Conservation (phyloP, 2,113 vertebrate genomes). For the Platichthys stellatus region DNA sequence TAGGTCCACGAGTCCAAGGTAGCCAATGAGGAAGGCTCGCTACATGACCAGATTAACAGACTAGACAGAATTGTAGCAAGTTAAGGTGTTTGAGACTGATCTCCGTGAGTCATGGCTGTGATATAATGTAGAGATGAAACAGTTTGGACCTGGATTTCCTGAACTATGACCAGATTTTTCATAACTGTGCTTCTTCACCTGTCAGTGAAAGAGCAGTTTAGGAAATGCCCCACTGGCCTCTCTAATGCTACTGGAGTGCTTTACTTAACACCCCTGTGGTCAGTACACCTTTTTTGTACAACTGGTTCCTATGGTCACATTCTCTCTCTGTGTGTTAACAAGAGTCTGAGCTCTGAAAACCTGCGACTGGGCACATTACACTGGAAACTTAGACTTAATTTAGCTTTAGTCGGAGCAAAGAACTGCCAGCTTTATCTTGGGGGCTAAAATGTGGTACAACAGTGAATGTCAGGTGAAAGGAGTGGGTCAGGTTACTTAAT, state of each 20-base stretch:
- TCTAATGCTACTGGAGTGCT: background rate
- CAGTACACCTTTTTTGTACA: background rate
- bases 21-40: constrained; percentile 73
- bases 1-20: constrained; percentile 80
- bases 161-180: constrained; percentile 2
- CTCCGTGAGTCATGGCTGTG: background rate
- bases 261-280: background rate
- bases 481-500: too few species aligned
- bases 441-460: background rate
- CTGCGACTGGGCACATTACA: background rate
- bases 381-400: background rate
- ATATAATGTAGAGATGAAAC: background rate
- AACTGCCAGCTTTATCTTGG: background rate
- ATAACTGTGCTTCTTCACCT: constrained; percentile 17
- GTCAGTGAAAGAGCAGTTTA: background rate
- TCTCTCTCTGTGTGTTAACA: background rate
- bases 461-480: background rate
- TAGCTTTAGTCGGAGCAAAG: background rate
- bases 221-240: constrained; percentile 3
- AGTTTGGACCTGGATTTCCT: background rate
- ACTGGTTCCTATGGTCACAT: background rate
- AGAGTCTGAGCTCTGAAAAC: background rate
- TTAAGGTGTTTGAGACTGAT: constrained; percentile 22
- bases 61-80: constrained; percentile 50
- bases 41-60: constrained; percentile 61